These are phyloP conservation scores for Silurus glanis DNA, from an alignment of 2,113 vertebrate genomes.

Conservation along the genomic window DNA sequence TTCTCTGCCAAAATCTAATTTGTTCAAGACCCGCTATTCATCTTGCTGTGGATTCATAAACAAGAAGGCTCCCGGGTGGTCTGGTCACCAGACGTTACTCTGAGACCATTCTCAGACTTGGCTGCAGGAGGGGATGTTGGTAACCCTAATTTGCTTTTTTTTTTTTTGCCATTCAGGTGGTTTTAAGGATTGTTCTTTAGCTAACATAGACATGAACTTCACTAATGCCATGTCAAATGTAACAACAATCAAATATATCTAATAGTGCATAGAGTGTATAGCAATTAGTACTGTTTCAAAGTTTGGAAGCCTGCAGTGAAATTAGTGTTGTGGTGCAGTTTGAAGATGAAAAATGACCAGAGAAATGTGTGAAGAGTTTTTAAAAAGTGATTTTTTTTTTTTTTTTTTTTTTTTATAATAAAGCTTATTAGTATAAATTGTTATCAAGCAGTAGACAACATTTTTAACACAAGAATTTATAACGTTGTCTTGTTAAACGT, in stretches of 20 bases:
- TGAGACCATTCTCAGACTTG: background rate
- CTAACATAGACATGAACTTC: background rate
- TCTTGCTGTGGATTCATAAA: background rate
- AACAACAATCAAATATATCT: background rate
- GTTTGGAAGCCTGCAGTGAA: background rate
- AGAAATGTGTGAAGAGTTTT: conserved; percentile 9
- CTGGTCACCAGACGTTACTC: background rate
- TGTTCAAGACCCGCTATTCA: background rate
- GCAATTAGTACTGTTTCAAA: background rate
- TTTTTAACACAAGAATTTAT: background rate
- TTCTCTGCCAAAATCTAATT: background rate
- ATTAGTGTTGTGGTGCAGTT: background rate
- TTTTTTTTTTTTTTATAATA: too few relatives aligned
- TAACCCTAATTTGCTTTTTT: background rate
- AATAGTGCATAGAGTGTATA: background rate
- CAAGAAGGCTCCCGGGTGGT: background rate
- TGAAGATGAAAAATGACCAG: background rate
- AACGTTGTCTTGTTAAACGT: background rate
- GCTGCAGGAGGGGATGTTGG: background rate
- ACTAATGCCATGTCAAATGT: background rate
- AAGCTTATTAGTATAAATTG: background rate
- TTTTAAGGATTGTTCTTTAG: too few relatives aligned
- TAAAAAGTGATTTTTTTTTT: background rate
- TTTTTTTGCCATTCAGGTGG: too few relatives aligned
- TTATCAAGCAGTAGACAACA: background rate